Evolutionary conservation across 1,140 invertebrate genomes (phyloP), one percentile per base, ranked within the genome.

Genomic region (Tetramorium alpestre): DNA sequence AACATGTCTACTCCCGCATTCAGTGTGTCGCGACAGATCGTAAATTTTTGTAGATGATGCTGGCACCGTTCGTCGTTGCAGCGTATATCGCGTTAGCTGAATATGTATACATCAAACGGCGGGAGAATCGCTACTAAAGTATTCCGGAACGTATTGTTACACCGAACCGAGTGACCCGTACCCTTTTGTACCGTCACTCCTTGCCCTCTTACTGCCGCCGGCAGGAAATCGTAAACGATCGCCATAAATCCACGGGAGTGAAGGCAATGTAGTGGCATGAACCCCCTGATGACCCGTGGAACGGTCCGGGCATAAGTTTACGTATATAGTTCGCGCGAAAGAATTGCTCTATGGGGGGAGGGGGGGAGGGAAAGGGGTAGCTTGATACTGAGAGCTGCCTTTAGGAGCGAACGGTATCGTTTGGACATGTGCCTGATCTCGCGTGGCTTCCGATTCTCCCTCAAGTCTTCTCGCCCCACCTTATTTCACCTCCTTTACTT

Each of bases 371-470:
- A 4, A 44, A 4, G 13, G 58, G 10, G 62, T 3, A 54, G 47
- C 44, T 47, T 49, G 58, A 86, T 64, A 47, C 51, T 69, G 38
- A 70, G 28, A 77, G 25, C 56, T n/a, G 4, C 25, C 54, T 86
- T 69, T 86, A 56, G 65, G 76, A 78, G 73, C 25, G 18, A 64
- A 69, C 65, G 65, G 54, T 64, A 56, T 86, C 87, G 84, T 88
- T 88, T 86, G 82, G 84, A 86, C 38, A 38, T 38, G 56, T 72
- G 81, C 72, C 82, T 85, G 82, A 78, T 86, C 70, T 62, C 62
- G 18, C 18, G 65, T 47, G n/a, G 3, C 13, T 70, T 70, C 22
- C 75, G 25, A 18, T 44, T 44, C 33, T 16, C 41, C 28, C 38
- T 54, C 18, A 13, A 13, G 2, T 58, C 51, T 22, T 7, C 8